phyloP scores from a whole-genome alignment of 2,113 vertebrate genomes.

The Zosterops pallidus region DNA sequence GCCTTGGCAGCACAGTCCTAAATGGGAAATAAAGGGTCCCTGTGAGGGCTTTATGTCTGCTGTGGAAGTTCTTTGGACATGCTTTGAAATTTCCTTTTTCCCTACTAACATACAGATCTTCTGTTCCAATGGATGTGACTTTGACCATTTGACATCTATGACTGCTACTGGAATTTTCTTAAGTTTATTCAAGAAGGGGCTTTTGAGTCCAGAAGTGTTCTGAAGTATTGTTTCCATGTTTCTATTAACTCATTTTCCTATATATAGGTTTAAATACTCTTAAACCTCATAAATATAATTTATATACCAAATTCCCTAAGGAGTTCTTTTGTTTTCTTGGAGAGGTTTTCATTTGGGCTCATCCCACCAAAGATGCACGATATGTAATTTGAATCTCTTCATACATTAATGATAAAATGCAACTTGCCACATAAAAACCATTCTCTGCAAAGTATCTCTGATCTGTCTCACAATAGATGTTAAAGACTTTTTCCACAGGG shows the following conservation, averaged over 20 bases:
- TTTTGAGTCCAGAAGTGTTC: background rate
- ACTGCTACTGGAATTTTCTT: background rate
- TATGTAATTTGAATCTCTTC: background rate
- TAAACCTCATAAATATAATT: background rate
- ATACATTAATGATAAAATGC: background rate
- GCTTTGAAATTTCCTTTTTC: background rate
- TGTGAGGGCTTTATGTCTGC: background rate
- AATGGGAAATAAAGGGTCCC: background rate
- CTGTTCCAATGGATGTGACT: background rate
- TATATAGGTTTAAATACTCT: background rate
- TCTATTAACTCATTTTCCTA: background rate
- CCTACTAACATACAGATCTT: background rate
- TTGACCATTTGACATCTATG: background rate
- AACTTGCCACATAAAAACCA: background rate
- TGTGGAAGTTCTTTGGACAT: background rate
- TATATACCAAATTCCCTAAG: background rate
- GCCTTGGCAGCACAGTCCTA: background rate
- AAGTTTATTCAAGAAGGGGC: background rate
- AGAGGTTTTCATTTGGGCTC: background rate
- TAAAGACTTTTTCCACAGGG: background rate
- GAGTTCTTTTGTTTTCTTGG: background rate
- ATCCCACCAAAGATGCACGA: background rate
- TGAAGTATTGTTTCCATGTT: background rate
- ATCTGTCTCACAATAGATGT: background rate
- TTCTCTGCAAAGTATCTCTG: background rate